phyloP scores from a whole-genome alignment of 1,140 invertebrate genomes.

The Armadillidium nasatum region DNA sequence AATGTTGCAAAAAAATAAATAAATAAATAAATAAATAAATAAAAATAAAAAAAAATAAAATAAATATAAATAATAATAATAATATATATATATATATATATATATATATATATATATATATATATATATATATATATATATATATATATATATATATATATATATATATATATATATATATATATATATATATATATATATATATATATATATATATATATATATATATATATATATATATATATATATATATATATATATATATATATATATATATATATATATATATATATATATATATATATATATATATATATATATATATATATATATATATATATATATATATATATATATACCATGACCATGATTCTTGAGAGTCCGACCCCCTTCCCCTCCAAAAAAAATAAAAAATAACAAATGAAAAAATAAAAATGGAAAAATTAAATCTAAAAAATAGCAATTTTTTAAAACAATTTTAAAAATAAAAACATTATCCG shows the following conservation, averaged over 20 bases:
- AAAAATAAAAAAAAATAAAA: no score
- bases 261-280: conserved; percentile 20
- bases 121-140: conserved; percentile 19
- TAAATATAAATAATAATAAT: neutral
- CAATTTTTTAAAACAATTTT: no score
- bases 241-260: conserved; percentile 20
- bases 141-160: no score
- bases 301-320: conserved; percentile 22
- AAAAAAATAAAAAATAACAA: no score
- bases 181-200: neutral
- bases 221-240: conserved; percentile 17
- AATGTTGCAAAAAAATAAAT: no score
- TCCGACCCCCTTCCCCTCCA: no score
- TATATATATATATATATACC: neutral
- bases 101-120: conserved; percentile 19
- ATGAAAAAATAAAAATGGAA: no score
- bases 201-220: conserved; percentile 19
- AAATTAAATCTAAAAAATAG: no score
- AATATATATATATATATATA: conserved; percentile 21
- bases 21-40: no score
- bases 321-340: conserved; percentile 18
- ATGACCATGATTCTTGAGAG: no score
- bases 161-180: no score
- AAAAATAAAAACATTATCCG: no score
- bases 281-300: conserved; percentile 21